Evolutionary conservation across 2,888 invertebrate genomes (phyloP).

Genomic region (Chrysodeixis includens): DNA sequence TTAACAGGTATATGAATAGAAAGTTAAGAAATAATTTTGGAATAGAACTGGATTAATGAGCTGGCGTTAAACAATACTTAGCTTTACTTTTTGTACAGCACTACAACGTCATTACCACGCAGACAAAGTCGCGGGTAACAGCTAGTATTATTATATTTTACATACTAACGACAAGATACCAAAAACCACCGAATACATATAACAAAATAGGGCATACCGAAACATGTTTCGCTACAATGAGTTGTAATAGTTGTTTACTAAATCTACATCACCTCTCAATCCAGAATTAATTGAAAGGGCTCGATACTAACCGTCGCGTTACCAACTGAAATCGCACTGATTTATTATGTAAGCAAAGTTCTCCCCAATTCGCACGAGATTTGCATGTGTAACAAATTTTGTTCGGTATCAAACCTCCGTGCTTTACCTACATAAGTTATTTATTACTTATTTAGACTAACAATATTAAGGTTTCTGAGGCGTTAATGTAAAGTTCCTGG

Average conservation of each 20-base stretch:
- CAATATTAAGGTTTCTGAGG: constrained; percentile 17
- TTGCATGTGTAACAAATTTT: constrained; percentile 65
- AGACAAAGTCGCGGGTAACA: too few species aligned
- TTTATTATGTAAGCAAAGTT: constrained; percentile 67
- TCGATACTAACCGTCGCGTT: constrained; percentile 45
- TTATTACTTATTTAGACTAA: constrained; percentile 15
- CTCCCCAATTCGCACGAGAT: constrained; percentile 60
- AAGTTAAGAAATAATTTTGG: too few species aligned
- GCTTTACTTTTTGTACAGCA: too few species aligned
- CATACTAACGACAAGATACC: too few species aligned
- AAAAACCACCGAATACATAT: constrained; percentile 1
- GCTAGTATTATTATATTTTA: too few species aligned
- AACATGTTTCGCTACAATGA: constrained; percentile 40
- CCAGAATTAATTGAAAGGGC: constrained; percentile 63
- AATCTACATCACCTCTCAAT: constrained; percentile 58
- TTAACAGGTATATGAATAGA: too few species aligned
- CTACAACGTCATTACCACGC: too few species aligned
- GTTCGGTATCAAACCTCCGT: constrained; percentile 38
- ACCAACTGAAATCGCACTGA: constrained; percentile 56
- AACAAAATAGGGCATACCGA: constrained; percentile 5
- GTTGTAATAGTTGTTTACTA: constrained; percentile 60
- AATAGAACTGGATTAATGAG: too few species aligned
- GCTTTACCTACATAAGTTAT: constrained; percentile 9
- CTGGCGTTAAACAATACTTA: too few species aligned
- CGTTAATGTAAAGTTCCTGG: constrained; percentile 21